Evolutionary conservation across 2,888 invertebrate species (phyloP), one percentile per base, ranked within the genome.

Genomic region (Phasia obesa): DNA sequence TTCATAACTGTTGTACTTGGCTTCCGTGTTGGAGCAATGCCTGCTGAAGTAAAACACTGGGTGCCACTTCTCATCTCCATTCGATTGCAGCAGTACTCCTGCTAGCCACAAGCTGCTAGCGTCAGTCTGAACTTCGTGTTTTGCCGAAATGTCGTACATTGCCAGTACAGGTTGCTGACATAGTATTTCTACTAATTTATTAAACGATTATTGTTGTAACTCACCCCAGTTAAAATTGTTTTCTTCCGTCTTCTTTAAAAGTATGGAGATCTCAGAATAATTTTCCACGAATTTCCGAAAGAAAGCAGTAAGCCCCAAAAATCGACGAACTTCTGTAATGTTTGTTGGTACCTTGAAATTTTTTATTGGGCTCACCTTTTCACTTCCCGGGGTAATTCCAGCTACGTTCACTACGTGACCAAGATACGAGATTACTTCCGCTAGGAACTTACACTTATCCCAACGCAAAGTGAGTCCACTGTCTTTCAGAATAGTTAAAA

Each of bases 21-120:
- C 9, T 31, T 31, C 2, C 5, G 5, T 31, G 5, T 31, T 9
- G 31, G 84, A 75, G 0, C 83, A 84, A 15, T 81, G 78, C 1
- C 85, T 78, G 38, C 84, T 86, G 19, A 81, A 86, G 25, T 85
- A 86, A 17, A n/a, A n/a, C n/a, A n/a, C n/a, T n/a, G n/a, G n/a
- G n/a, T n/a, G n/a, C n/a, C n/a, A n/a, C n/a, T n/a, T n/a, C n/a
- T n/a, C n/a, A n/a, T n/a, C n/a, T n/a, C n/a, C n/a, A n/a, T n/a
- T n/a, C n/a, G n/a, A n/a, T n/a, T n/a, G n/a, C n/a, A n/a, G n/a
- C n/a, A n/a, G n/a, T n/a, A n/a, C n/a, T 77, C 73, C 86, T 17
- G 86, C 85, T 4, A 86, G 42, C 6, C 85, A 85, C 13, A 84
- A 5, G 11, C 57, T 21, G 44, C 83, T 79, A 0, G 85, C 85